Base-by-base conservation (phyloP, 2,113 vertebrate genomes). In the Heloderma charlesbogerti region DNA sequence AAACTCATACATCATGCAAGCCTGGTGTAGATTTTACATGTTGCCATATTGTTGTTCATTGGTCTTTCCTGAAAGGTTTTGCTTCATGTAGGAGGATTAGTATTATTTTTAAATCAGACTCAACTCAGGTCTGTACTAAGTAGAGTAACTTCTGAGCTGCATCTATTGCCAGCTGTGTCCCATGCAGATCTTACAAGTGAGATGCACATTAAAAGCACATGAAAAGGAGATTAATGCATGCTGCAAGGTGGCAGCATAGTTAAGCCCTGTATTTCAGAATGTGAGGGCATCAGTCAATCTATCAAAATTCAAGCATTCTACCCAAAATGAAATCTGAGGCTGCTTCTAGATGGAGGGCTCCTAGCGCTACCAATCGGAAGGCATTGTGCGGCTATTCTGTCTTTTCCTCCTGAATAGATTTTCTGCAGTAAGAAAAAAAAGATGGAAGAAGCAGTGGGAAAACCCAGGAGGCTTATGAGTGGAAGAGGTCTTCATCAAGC, bases 171-270 rank as follows among this genome's bases (percentile, higher is more conserved):
- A 66, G 57, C 40, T 66, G 27, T 87, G n/a, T 25, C 54, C 51
- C 25, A 10, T 74, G 51, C 15, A 57, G 86, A 88, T 78, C 74
- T 63, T 78, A 88, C n/a, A 77, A 88, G 57, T 16, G 54, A 25
- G 27, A 51, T 12, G n/a, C 77, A 88, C 12, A 79, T 27, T 69
- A 51, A 89, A 69, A 51, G 31, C 43, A 48, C 57, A 85, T 27
- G 72, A 84, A 78, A 67, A 85, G 43, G 40, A 84, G 45, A 85
- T 31, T 37, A 63, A 90, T 45, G 43, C 66, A 12, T 90, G 57
- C 40, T 31, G 37, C 74, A 88, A 88, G 71, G 72, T 77, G 86
- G 86, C 86, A 77, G 51, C 51, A 29, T 37, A 79, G 83, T 40
- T 85, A 85, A 79, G 40, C 74, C 25, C 60, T 78, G 60, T 25